Conservation (phyloP, 2,113 vertebrate genomes). For the Anas platyrhynchos region DNA sequence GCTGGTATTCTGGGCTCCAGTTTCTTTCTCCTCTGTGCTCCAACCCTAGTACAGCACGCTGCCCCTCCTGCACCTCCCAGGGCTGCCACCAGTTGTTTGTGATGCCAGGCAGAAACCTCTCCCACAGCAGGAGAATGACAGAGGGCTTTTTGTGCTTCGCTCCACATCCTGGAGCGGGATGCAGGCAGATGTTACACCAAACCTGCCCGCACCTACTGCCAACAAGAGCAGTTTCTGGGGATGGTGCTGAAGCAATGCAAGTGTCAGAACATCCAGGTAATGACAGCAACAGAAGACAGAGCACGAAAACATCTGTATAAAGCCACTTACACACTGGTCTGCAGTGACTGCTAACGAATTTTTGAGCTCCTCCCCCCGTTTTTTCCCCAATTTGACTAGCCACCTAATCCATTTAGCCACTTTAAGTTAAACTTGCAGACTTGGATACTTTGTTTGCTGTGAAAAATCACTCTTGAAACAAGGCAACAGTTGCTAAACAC, state of each 20-base stretch:
- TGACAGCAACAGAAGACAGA: neutral
- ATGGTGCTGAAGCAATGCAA: neutral
- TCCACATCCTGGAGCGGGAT: neutral
- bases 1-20: neutral
- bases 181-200: neutral
- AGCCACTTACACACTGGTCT: neutral
- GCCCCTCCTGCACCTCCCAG: neutral
- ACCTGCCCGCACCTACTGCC: neutral
- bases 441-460: neutral
- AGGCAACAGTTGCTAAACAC: neutral
- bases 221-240: neutral
- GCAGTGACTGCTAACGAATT: neutral
- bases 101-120: neutral
- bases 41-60: neutral
- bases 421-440: neutral
- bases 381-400: neutral
- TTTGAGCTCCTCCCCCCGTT: neutral
- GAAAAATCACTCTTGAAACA: neutral
- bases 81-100: neutral
- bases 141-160: neutral
- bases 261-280: neutral
- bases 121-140: fast-evolving
- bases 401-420: neutral
- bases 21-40: neutral
- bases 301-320: neutral